Conservation (phyloP, 1,140 invertebrate genomes). For the Coelopa frigida region DNA sequence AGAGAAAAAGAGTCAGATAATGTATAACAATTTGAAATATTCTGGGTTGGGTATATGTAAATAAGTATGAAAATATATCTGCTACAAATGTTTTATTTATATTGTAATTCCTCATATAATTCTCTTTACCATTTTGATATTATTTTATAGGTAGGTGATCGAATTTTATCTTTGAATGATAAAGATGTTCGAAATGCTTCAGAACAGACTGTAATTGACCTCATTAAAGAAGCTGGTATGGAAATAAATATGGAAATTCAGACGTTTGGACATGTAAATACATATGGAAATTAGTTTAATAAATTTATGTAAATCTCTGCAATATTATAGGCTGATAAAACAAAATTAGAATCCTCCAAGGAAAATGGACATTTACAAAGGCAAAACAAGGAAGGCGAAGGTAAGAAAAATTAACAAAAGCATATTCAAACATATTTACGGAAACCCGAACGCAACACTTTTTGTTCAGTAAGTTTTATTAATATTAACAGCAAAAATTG, state of each 20-base stretch:
- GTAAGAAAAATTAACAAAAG: slow-evolving; percentile 17
- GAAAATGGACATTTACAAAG: not conserved
- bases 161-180: slow-evolving; percentile 89
- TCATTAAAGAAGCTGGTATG: slow-evolving; percentile 85
- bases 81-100: not conserved
- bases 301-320: not conserved
- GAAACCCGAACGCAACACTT: not conserved
- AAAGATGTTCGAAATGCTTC: slow-evolving; percentile 81
- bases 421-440: slow-evolving; percentile 36
- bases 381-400: not conserved
- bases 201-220: slow-evolving; percentile 91
- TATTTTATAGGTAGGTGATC: slow-evolving; percentile 70
- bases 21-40: too few relatives aligned
- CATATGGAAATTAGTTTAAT: not conserved
- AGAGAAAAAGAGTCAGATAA: too few relatives aligned
- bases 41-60: too few relatives aligned
- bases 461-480: not conserved
- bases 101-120: not conserved
- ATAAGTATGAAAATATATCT: too few relatives aligned
- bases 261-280: slow-evolving; percentile 54
- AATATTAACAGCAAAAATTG: not conserved
- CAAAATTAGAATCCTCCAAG: not conserved
- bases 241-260: slow-evolving; percentile 89
- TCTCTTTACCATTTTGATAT: not conserved
- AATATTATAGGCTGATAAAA: not conserved